Evolutionary conservation across 1,140 invertebrate genomes (phyloP).

Genomic region (Oryctes rhinoceros): DNA sequence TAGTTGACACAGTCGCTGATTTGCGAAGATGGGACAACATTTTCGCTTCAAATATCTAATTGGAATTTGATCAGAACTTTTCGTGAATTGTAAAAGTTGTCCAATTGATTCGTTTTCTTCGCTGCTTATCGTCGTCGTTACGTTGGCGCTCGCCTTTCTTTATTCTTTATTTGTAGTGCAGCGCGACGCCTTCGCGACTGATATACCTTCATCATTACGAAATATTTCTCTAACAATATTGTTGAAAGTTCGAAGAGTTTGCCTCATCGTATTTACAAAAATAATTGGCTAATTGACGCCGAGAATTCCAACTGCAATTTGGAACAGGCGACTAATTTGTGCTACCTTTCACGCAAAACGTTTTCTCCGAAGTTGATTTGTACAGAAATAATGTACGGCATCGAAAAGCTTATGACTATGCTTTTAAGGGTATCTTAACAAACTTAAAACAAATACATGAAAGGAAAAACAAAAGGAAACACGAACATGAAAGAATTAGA

Average conservation of each 20-base stretch:
- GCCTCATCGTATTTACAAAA: not conserved
- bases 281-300: conserved; percentile 14
- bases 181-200: not conserved
- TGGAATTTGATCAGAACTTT: conserved; percentile 46
- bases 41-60: conserved; percentile 48
- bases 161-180: conserved; percentile 4
- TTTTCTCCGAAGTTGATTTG: no score
- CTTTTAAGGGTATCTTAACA: no score
- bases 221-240: conserved; percentile 9
- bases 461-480: no score
- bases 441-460: no score
- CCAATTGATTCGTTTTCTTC: conserved; percentile 23
- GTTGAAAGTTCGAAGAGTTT: not conserved
- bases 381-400: no score
- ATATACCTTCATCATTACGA: conserved; percentile 26
- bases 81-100: conserved; percentile 38
- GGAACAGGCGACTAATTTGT: not conserved
- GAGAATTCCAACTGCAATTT: not conserved
- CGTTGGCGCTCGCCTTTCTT: not conserved
- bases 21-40: conserved; percentile 44
- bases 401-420: no score
- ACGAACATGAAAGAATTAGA: no score
- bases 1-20: conserved; percentile 46
- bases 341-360: no score
- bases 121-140: not conserved